Base-by-base conservation (phyloP, 2,113 vertebrate genomes). In the Crotalus tigris region DNA sequence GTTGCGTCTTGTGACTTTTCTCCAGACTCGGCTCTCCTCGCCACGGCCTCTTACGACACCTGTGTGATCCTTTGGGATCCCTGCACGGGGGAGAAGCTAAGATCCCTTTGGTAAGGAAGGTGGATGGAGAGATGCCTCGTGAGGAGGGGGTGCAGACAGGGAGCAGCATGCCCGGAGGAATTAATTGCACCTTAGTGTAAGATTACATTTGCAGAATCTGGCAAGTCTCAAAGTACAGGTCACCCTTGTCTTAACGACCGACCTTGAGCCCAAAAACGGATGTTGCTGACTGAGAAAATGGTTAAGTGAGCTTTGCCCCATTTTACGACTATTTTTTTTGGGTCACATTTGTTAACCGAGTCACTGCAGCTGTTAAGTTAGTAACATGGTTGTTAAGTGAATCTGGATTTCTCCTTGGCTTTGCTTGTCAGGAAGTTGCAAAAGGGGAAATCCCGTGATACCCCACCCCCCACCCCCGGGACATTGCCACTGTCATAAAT, bases 31-130 rank as follows among this genome's bases (percentile, higher is more conserved):
- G 99, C 99, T 0, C 96, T 99, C 96, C 98, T 99, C 0, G 99
- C 98, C 95, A 99, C 99, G 0, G 99, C 98, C 0, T 99, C 99
- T 9, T 99, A 98, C 0, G 98, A 98, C 0, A 97, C 98, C 97
- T 98, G 98, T 17, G 98, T 99, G 94, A 98, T 99, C 97, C 98
- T 99, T 95, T 99, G 99, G 99, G 99, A 99, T 96, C 99, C 99
- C 39, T 99, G 99, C 97, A 99, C 99, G 0, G 99, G 98, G 5
- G 98, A 99, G 96, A 98, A 98, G 91, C 98, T 99, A 97, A 95
- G 98, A 97, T 95, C 97, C 0, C 97, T 99, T 90, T 97, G 97
- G 99, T 99, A 97, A 1, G 54, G 88, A 24, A 57, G 5, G 0
- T 0, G 33, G 17, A 15, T 1, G 1, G 29, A 2, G 1, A 5